Base-by-base conservation (phyloP, 2,888 invertebrate species). In the Leptodirus hochenwartii region DNA sequence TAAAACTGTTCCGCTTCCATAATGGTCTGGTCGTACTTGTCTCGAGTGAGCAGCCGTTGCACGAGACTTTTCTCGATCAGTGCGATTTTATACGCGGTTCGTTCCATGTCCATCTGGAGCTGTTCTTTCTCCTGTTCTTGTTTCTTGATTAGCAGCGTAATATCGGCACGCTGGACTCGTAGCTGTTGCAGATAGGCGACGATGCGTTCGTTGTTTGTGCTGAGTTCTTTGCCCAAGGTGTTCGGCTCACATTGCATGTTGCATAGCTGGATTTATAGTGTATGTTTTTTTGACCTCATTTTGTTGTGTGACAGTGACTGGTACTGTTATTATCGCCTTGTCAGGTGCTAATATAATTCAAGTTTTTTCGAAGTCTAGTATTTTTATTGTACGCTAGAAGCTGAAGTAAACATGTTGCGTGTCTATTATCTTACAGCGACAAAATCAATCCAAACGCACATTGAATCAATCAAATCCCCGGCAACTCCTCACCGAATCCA, bases 401-500 rank as follows among this genome's bases (percentile, higher is more conserved):
- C n/a, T n/a, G n/a, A n/a, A n/a, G n/a, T n/a, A n/a, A n/a, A n/a
- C 8, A 20, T 8, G 20, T 20, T 20, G 20, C 20, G 20, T 8
- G n/a, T n/a, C 8, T 20, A 8, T 8, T n/a, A 20, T n/a, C 20
- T 8, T 8, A 20, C 8, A 20, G 8, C 8, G n/a, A 20, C 20
- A n/a, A 20, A 20, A 20, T 20, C 20, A n/a, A n/a, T n/a, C n/a
- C 9, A 20, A 20, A 8, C 20, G n/a, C 20, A 17, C 2, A 27
- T 32, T 8, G 32, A 28, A 5, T 25, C 25, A 11, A 11, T 33
- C 5, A 11, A 38, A 12, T 41, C 47, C 5, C 46, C 47, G n/a
- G 35, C 45, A 4, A 51, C 50, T 10, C 50, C 52, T 2, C 52
- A 52, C 31, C 41, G 52, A 22, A 52, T 52, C 28, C 48, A 52